These are phyloP conservation scores for Drosophila emarginata DNA, from an alignment of 2,888 invertebrate species.

Conservation along the genomic window DNA sequence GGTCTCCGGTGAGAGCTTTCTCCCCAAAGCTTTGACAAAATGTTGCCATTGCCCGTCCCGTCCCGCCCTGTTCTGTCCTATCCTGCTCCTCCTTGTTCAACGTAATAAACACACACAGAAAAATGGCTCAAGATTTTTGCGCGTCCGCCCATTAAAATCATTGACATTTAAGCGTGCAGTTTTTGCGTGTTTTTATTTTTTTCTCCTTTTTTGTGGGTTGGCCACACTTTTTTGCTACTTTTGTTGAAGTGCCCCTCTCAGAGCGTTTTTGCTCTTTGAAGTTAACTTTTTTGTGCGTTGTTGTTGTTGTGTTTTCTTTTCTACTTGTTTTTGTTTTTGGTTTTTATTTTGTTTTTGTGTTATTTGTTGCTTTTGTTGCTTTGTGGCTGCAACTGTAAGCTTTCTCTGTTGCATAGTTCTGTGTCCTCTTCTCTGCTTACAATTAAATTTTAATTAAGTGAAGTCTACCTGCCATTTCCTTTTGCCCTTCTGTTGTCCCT, in stretches of 20 bases:
- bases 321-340: constrained; percentile 46
- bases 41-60: neutral
- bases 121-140: constrained; percentile 75
- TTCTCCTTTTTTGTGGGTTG: constrained; percentile 15
- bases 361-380: constrained; percentile 60
- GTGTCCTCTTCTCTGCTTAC: constrained; percentile 34
- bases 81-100: constrained; percentile 39
- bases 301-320: constrained; percentile 17
- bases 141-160: constrained; percentile 78
- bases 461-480: constrained; percentile 26
- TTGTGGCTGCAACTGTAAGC: constrained; percentile 66
- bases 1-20: constrained; percentile 37
- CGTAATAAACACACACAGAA: constrained; percentile 61
- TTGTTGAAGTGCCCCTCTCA: constrained; percentile 27
- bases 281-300: constrained; percentile 28
- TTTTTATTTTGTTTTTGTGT: constrained; percentile 21
- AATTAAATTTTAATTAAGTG: constrained; percentile 77
- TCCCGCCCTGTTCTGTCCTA: neutral
- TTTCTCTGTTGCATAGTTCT: constrained; percentile 56
- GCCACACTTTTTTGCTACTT: constrained; percentile 67
- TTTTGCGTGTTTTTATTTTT: neutral
- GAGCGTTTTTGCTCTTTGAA: constrained; percentile 55
- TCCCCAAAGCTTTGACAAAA: constrained; percentile 42
- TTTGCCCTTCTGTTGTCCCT: neutral
- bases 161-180: constrained; percentile 76